Percentiles rank a stretch among this genome's conserved stretches.
phyloP scores from a whole-genome alignment of 2,888 invertebrate genomes.

The Melolontha melolontha region DNA sequence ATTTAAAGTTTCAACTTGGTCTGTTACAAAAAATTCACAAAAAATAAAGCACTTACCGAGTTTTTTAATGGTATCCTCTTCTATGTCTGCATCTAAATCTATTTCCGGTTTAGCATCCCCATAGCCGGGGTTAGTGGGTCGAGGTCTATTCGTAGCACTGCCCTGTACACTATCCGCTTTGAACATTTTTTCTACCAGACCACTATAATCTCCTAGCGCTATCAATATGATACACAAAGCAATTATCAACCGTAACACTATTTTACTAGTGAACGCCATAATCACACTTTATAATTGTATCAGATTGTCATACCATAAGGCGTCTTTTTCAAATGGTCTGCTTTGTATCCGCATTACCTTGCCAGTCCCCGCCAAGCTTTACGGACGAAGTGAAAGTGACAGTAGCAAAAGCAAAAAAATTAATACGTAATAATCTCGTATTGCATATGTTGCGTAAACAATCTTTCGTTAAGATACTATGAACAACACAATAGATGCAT shows the following conservation, averaged over 20 bases:
- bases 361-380: constrained; percentile 46
- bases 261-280: constrained; percentile 61
- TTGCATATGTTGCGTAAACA: constrained; percentile 17
- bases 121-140: constrained; percentile 64
- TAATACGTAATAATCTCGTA: constrained; percentile 34
- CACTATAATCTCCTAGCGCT: constrained; percentile 69
- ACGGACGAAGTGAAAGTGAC: constrained; percentile 47
- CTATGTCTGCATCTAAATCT: constrained; percentile 67
- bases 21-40: no score
- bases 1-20: no score
- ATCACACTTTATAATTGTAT: constrained; percentile 42
- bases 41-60: constrained; percentile 57
- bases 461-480: background rate
- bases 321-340: constrained; percentile 46
- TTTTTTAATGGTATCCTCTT: constrained; percentile 63
- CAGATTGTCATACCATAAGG: constrained; percentile 40
- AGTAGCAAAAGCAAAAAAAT: constrained; percentile 39
- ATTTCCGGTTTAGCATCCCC: constrained; percentile 63
- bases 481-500: no score
- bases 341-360: constrained; percentile 46
- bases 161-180: constrained; percentile 64
- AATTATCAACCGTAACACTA: constrained; percentile 67
- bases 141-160: constrained; percentile 54
- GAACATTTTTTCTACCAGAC: constrained; percentile 66
- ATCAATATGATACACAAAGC: constrained; percentile 69